Conservation (phyloP, 2,888 invertebrate genomes). For the Eupithecia dodoneata region DNA sequence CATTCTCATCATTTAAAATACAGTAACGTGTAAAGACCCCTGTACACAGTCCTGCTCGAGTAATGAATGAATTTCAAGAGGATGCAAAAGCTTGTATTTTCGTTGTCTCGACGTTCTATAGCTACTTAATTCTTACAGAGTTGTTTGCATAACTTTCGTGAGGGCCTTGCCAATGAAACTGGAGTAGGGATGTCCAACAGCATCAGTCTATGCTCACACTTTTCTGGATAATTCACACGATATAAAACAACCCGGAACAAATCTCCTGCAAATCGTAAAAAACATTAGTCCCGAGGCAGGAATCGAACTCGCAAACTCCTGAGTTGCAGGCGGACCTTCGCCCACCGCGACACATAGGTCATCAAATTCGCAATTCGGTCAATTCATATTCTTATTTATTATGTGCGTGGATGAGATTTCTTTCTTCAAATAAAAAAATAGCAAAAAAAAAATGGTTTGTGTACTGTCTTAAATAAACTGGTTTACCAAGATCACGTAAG, state of each 20-base stretch:
- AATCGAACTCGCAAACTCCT: too few relatives aligned
- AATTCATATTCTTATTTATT: neutral
- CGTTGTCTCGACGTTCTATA: conserved; percentile 29
- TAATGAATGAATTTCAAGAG: conserved; percentile 32
- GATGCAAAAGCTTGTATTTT: conserved; percentile 32
- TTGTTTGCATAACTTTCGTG: conserved; percentile 33
- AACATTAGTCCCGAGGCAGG: too few relatives aligned
- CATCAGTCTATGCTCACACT: neutral
- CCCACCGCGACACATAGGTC: too few relatives aligned
- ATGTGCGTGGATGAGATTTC: too few relatives aligned
- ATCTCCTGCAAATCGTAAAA: too few relatives aligned
- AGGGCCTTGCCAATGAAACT: conserved; percentile 2
- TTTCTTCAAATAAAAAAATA: neutral
- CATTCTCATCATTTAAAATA: neutral
- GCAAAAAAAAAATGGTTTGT: neutral
- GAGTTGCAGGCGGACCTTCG: too few relatives aligned
- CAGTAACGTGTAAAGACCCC: neutral
- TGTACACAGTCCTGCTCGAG: conserved; percentile 13
- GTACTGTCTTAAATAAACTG: neutral
- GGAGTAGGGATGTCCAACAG: neutral
- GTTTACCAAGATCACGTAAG: neutral
- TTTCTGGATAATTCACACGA: neutral
- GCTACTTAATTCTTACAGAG: conserved; percentile 27
- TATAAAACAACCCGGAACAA: too few relatives aligned
- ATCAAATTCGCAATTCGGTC: too few relatives aligned